Evolutionary conservation across 2,888 invertebrate species (phyloP), one percentile per base, ranked within the genome.

Genomic region (Strigamia maritima): DNA sequence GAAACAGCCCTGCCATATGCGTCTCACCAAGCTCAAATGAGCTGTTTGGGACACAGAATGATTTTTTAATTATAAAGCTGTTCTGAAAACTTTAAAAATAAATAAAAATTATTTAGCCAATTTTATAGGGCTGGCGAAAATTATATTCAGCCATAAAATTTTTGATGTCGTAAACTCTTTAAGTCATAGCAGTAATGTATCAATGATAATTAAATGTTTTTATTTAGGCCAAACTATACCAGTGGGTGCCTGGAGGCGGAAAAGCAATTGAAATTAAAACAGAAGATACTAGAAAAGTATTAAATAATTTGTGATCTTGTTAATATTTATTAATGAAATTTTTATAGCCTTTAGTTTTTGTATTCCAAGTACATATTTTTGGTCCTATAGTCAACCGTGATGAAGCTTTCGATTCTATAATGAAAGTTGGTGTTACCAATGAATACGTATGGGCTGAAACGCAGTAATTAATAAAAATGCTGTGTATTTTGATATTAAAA

Each of bases 341-440:
- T 31, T 31, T 31, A 6, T 49, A 77, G 77, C 8, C 6, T 16
- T 40, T 77, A 28, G 8, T 77, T 44, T 77, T 77, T 22, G 77
- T 77, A 19, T 77, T 77, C 77, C 77, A 77, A 77, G 31, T 31
- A 8, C 44, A 77, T 28, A 7, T 77, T 2, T 77, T 77, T 22
- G 77, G 77, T 40, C 19, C 77, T 16, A 77, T 77, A 4, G 44
- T 49, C 19, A 77, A 77, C 22, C 38, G 77, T 12, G 77, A 77
- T 40, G 77, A 77, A 77, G 77, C 77, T 3, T 77, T 40, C 22
- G 44, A 77, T 22, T 40, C 44, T 24, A 44, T 77, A 44, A 77
- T 77, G 77, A 44, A 44, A 6, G 24, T 77, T 44, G 77, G 77
- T 4, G 22, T 14, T 4, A 38, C n/a, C 12, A 44, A 44, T 40